These are phyloP conservation scores for Procapra przewalskii DNA, from an alignment of 2,113 vertebrate genomes.

Conservation along the genomic window DNA sequence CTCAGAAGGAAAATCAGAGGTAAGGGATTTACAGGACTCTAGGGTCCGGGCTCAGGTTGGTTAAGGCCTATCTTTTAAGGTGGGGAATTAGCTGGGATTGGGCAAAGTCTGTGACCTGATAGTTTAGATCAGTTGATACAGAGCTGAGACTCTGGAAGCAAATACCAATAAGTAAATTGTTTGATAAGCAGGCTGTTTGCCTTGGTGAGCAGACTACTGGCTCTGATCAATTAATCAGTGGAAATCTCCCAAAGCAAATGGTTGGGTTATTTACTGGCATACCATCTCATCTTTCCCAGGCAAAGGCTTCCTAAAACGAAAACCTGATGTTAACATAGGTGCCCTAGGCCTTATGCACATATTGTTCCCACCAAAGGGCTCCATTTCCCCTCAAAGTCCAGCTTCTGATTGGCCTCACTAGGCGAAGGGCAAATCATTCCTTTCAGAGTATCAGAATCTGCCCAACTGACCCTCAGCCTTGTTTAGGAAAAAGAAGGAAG, in stretches of 20 bases:
- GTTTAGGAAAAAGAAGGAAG: not conserved
- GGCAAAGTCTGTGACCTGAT: not conserved
- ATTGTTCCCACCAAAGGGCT: not conserved
- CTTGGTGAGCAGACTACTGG: not conserved
- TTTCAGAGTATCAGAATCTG: not conserved
- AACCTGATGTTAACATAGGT: not conserved
- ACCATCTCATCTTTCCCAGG: not conserved
- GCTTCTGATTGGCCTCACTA: not conserved
- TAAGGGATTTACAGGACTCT: not conserved
- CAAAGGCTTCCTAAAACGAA: not conserved
- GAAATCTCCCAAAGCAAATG: conserved; percentile 14
- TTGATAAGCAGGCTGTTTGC: conserved; percentile 26
- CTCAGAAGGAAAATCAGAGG: not conserved
- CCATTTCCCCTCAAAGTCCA: not conserved
- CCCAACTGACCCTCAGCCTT: not conserved
- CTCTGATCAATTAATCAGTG: conserved; percentile 11
- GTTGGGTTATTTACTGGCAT: not conserved
- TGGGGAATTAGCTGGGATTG: not conserved
- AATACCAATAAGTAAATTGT: not conserved
- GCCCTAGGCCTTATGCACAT: not conserved
- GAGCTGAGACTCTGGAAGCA: not conserved
- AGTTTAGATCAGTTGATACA: not conserved
- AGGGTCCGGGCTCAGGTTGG: not conserved
- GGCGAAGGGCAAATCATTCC: not conserved
- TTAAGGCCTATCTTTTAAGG: not conserved